Base-by-base conservation (phyloP, 1,140 invertebrate species). In the Drosophila ohnishii region DNA sequence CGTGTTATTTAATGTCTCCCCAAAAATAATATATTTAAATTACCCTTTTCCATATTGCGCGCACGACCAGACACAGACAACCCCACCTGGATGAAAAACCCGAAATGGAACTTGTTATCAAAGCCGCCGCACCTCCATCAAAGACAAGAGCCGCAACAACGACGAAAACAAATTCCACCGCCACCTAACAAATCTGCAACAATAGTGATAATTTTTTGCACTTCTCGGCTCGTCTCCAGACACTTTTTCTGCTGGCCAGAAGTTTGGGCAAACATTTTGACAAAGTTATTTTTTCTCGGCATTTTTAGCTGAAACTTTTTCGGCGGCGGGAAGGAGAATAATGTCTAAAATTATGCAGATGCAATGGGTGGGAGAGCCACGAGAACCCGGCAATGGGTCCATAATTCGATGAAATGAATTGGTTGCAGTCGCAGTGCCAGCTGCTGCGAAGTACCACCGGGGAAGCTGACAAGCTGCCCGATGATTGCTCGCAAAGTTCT, bases 171-270 rank as follows among this genome's bases (percentile, higher is more conserved):
- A 67, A 80, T 78, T 78, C 67, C 45, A 75, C 59, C 42, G 80
- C 64, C 76, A 66, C 53, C 81, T 72, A 78, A 57, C 62, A 75
- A 84, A 88, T 83, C 73, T 80, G 66, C 81, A 83, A 88, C 80
- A 88, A 88, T 88, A 75, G 84, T 88, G 84, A 88, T 80, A 83
- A 88, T 88, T 87, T 87, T 79, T 74, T 75, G 37, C 59, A 57
- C 70, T 74, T 75, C 53, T 75, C 72, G 28, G 37, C 61, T 45
- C 25, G 40, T 58, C 30, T 30, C 28, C 37, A 40, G 35, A 37
- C 48, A 28, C 28, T 42, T 73, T 58, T 55, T 56, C 45, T 45
- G 57, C 47, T 22, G 32, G 40, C 47, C 40, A 60, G 53, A 85
- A 82, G 48, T 88, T 88, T 78, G 44, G 28, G 25, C 69, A 79